Evolutionary conservation across 2,888 invertebrate genomes (phyloP).

Genomic region (Leucophenga maculata): DNA sequence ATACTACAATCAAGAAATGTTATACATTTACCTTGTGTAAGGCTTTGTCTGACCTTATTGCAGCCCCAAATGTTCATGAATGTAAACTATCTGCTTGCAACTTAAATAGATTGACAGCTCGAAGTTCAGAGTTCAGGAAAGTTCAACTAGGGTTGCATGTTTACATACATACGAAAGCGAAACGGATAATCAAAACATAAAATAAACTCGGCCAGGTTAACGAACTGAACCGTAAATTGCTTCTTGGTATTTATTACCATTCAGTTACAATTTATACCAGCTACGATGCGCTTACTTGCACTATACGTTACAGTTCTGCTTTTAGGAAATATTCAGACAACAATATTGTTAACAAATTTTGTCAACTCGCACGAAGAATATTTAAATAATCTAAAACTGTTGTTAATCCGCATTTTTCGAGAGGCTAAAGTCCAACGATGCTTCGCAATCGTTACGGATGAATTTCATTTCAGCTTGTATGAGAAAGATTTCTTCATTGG

Average conservation of each 20-base stretch:
- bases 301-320: not conserved
- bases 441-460: conserved; percentile 67
- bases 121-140: conserved; percentile 43
- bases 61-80: too few species aligned
- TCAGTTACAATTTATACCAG: conserved; percentile 20
- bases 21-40: too few species aligned
- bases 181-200: too few species aligned
- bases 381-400: conserved; percentile 41
- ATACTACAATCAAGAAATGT: too few species aligned
- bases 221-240: conserved; percentile 35
- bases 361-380: conserved; percentile 40
- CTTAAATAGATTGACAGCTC: conserved; percentile 37
- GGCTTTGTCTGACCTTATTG: too few species aligned
- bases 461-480: conserved; percentile 56
- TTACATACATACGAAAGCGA: conserved; percentile 26
- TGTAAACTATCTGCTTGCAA: too few species aligned
- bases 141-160: conserved; percentile 62
- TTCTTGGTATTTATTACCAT: conserved; percentile 30
- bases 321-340: conserved; percentile 15
- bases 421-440: conserved; percentile 60
- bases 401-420: conserved; percentile 52
- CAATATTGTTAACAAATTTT: not conserved
- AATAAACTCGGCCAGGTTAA: conserved; percentile 35
- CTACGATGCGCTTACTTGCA: conserved; percentile 38
- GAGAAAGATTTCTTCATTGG: conserved; percentile 53